A percentile compares a stretch with the other conserved stretches of the same genome.
phyloP scores from a whole-genome alignment of 2,888 invertebrate species.

The Sphaerophoria taeniata region DNA sequence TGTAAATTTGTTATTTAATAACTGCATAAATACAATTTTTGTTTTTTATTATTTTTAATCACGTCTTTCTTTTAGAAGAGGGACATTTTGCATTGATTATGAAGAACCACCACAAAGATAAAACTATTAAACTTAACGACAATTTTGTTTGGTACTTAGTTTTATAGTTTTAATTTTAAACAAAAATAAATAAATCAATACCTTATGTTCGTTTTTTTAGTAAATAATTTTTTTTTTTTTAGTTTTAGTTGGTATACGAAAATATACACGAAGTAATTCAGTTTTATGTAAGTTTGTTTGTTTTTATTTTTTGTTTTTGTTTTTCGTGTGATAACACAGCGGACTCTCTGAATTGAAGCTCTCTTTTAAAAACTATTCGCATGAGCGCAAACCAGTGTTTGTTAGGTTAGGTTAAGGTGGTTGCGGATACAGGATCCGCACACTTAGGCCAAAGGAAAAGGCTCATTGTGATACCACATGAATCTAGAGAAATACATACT shows the following conservation, averaged over 20 bases:
- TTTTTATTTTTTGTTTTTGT: constrained; percentile 9
- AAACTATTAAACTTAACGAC: constrained; percentile 11
- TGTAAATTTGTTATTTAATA: constrained; percentile 66
- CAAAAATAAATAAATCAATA: constrained; percentile 22
- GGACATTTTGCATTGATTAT: constrained; percentile 11
- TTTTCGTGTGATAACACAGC: no score
- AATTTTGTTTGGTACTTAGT: constrained; percentile 39
- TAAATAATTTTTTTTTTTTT: constrained; percentile 50
- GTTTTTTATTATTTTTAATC: no score
- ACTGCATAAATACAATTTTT: constrained; percentile 26
- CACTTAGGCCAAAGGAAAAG: no score
- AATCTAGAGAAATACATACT: no score
- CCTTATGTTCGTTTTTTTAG: constrained; percentile 47
- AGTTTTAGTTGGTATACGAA: constrained; percentile 62
- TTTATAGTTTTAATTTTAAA: constrained; percentile 30
- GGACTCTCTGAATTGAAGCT: neutral
- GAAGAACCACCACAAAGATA: constrained; percentile 20
- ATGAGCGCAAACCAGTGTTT: no score
- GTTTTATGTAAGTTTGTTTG: constrained; percentile 24
- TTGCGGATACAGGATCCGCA: no score
- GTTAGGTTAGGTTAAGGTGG: no score
- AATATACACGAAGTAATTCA: constrained; percentile 63
- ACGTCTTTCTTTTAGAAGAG: constrained; percentile 2
- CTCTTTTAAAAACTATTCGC: no score
- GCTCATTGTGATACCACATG: no score